Evolutionary conservation across 2,888 invertebrate genomes (phyloP), one percentile per base, ranked within the genome.

Genomic region (Zonitis immaculata): DNA sequence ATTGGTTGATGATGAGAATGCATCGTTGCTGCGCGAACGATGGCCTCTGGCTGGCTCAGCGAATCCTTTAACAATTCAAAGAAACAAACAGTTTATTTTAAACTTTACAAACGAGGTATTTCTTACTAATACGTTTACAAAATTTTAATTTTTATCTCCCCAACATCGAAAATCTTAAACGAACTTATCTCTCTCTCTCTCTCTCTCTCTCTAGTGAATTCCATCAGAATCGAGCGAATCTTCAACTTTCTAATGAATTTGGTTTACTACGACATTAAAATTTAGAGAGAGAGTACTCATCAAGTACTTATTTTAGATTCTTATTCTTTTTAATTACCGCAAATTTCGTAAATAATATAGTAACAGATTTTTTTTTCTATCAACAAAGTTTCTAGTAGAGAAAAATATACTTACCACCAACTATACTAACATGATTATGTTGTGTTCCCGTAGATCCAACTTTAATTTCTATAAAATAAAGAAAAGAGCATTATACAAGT

Each of bases 371-470:
- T n/a, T n/a, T n/a, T 22, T 22, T 4, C 3, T 22, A 4, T 22
- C 22, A 22, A 22, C 22, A 5, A 22, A 22, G 22, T 22, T 22
- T 22, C 22, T n/a, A n/a, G n/a, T n/a, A 22, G 22, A 4, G 3
- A 44, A 46, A 44, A 44, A 27, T 30, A 30, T 16, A 67, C 74
- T 76, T 67, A 77, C 77, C 77, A 68, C 76, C 77, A 35, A 76
- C 70, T 60, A 76, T 72, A 65, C 74, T 74, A 56, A 76, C 72
- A 55, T 75, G 76, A 64, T 76, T 76, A 65, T 76, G 75, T 52
- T 73, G 73, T 50, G 75, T 71, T 54, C 73, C 72, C 57, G 74
- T 73, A 32, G 76, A 74, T 52, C 75, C 75, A 51, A 76, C 72
- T 68, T 76, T 76, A 59, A 77, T 76, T 72, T 77, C 76, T 77